Base-by-base conservation (phyloP, 2,113 vertebrate genomes). In the Leucopsar rothschildi region DNA sequence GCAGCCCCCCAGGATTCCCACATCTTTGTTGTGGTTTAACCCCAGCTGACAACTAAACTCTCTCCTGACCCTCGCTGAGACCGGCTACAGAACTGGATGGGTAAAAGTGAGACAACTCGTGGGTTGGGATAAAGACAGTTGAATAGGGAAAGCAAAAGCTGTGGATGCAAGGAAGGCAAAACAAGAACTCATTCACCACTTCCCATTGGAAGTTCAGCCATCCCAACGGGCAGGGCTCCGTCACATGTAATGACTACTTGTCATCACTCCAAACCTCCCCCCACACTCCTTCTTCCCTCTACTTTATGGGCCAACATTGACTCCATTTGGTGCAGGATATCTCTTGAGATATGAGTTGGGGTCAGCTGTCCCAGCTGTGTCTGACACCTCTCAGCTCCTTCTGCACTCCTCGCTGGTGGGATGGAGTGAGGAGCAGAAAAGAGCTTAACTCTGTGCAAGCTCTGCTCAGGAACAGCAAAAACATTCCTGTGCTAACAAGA, bases 51-150 rank as follows among this genome's bases (percentile, higher is more conserved):
- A 44, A 22, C 44, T 52, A 42, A 50, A 44, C 31, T 65, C 50
- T 16, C 31, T 56, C 31, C 35, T 2, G 6, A 12, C 12, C 18
- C 3, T 1, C 0, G 0, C 23, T 0, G 0, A 12, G 22, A 44
- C 21, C 0, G 0, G 28, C 37, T 35, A 13, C 22, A 23, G 44
- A 33, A 14, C 0, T 57, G 27, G 18, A 11, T 44, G 68, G 28
- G 37, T 66, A 45, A 39, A 73, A 52, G 52, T 24, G 77, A 39
- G 18, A 65, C 22, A 73, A 2, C 19, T 81, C 0, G 0, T 60
- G 45, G 39, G 5, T 10, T 82, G 69, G n/a, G 15, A 45, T 75
- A 53, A 53, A 66, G 44, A 60, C 22, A 25, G 15, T 39, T 64
- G 59, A 59, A 66, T 0, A 52, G 37, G 10, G 53, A 60, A 75